These are phyloP conservation scores for Copidosoma floridanum DNA, from an alignment of 1,140 invertebrate genomes.

Conservation along the genomic window DNA sequence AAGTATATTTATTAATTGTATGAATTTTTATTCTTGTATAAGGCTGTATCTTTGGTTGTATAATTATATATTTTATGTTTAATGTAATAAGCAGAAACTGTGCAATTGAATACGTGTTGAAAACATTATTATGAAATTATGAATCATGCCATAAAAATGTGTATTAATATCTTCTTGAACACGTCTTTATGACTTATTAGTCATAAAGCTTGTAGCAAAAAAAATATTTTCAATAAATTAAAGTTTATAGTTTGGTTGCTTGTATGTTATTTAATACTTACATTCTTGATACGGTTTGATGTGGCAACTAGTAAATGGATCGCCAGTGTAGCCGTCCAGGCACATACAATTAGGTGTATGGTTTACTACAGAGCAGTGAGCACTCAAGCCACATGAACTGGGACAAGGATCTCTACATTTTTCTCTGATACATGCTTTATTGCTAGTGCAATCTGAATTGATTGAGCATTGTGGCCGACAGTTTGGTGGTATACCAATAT, in stretches of 20 bases:
- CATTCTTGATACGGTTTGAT: slow-evolving; percentile 47
- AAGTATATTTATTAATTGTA: slow-evolving; percentile 20
- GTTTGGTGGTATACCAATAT: slow-evolving; percentile 67
- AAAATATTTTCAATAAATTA: too few relatives aligned
- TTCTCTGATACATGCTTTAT: slow-evolving; percentile 69
- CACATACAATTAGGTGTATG: slow-evolving; percentile 62
- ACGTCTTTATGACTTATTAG: too few relatives aligned
- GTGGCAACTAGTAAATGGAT: slow-evolving; percentile 61
- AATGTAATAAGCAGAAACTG: too few relatives aligned
- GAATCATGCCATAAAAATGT: too few relatives aligned
- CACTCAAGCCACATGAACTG: slow-evolving; percentile 69
- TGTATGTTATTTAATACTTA: slow-evolving; percentile 32
- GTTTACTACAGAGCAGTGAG: slow-evolving; percentile 60
- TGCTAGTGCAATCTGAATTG: slow-evolving; percentile 71
- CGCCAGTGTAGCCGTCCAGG: slow-evolving; percentile 59
- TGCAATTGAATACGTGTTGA: too few relatives aligned
- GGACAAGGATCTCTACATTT: slow-evolving; percentile 74
- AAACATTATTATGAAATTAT: too few relatives aligned
- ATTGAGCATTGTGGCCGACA: slow-evolving; percentile 72
- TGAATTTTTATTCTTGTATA: too few relatives aligned
- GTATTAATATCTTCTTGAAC: too few relatives aligned
- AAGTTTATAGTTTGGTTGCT: too few relatives aligned
- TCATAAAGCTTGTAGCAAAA: too few relatives aligned
- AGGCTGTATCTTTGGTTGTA: too few relatives aligned
- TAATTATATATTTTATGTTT: too few relatives aligned